These are phyloP conservation scores for Stenopsyche tienmushanensis DNA, from an alignment of 1,140 invertebrate species.

Conservation along the genomic window DNA sequence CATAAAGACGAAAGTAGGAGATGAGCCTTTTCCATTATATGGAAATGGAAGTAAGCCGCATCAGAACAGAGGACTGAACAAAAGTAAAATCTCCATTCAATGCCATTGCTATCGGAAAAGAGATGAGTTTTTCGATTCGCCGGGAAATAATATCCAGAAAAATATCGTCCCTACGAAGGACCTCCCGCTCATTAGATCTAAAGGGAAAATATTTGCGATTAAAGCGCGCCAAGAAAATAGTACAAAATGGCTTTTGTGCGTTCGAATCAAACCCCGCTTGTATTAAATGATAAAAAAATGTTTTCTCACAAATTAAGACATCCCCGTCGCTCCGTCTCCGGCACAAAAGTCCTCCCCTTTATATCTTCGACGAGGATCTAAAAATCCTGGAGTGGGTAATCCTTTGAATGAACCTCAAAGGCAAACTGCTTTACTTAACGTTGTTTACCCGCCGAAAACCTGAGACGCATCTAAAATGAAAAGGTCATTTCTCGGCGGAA, in stretches of 20 bases:
- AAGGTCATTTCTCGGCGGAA: too few species aligned
- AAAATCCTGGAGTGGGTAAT: neutral
- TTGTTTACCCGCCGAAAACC: neutral
- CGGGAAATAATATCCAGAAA: too few species aligned
- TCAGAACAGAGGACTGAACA: conserved; percentile 13
- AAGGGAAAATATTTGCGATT: neutral
- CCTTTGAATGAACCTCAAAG: neutral
- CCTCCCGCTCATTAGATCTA: neutral
- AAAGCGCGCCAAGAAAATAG: neutral
- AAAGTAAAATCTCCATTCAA: too few species aligned
- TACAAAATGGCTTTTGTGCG: neutral
- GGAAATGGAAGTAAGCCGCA: conserved; percentile 17
- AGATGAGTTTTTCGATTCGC: neutral
- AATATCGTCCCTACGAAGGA: neutral
- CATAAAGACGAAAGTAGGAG: conserved; percentile 6
- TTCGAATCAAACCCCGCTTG: neutral
- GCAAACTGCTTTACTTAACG: neutral
- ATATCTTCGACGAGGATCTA: neutral
- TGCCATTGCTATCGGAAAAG: neutral
- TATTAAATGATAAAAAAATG: neutral
- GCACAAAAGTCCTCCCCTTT: neutral
- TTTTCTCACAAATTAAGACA: neutral
- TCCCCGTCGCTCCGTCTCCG: neutral
- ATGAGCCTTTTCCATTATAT: conserved; percentile 23
- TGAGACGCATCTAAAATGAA: neutral